phyloP scores from a whole-genome alignment of 2,888 invertebrate genomes.

The Lomographa bimaculata region DNA sequence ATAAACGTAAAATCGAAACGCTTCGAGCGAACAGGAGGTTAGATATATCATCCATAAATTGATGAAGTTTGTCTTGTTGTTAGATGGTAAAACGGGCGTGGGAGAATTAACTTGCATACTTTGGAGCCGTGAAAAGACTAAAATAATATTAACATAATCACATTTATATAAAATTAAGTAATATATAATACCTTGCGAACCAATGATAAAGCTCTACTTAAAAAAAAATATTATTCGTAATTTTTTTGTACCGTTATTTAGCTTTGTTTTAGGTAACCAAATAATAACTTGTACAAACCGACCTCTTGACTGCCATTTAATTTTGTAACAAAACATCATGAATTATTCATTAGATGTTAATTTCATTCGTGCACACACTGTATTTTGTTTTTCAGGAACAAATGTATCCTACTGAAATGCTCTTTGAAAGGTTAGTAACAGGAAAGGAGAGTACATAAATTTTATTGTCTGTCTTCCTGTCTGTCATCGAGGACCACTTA shows the following conservation, averaged over 20 bases:
- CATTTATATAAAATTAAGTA: too few relatives aligned
- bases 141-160: too few relatives aligned
- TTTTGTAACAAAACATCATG: slow-evolving; percentile 31
- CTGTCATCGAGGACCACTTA: slow-evolving; percentile 23
- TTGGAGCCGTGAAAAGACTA: too few relatives aligned
- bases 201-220: too few relatives aligned
- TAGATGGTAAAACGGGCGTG: too few relatives aligned
- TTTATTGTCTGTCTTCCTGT: slow-evolving; percentile 22
- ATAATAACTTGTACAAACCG: slow-evolving; percentile 25
- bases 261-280: slow-evolving; percentile 17
- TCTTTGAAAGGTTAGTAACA: slow-evolving; percentile 9
- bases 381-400: slow-evolving; percentile 29
- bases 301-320: slow-evolving; percentile 30
- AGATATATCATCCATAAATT: too few relatives aligned
- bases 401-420: slow-evolving; percentile 13
- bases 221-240: too few relatives aligned
- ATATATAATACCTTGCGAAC: too few relatives aligned
- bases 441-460: slow-evolving; percentile 17
- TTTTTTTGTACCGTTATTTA: slow-evolving; percentile 6
- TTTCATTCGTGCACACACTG: slow-evolving; percentile 26
- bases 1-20: too few relatives aligned
- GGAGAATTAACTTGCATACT: too few relatives aligned
- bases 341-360: slow-evolving; percentile 37
- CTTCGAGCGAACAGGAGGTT: too few relatives aligned
- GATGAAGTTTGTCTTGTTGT: too few relatives aligned